A percentile compares a stretch with the other conserved stretches of the same genome.
Conservation (phyloP, 2,888 invertebrate species). For the Tiliacea aurago region DNA sequence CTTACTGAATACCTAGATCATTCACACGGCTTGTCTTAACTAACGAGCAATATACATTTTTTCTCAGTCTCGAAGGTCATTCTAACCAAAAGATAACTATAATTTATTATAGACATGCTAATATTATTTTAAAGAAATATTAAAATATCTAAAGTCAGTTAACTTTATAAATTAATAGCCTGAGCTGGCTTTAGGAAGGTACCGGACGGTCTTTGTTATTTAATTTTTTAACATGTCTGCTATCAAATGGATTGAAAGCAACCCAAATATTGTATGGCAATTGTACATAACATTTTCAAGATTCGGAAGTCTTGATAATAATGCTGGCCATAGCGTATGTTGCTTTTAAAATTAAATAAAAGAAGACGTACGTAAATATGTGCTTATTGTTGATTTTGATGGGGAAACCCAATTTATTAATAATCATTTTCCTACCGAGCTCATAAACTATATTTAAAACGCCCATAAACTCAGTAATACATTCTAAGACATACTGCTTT, state of each 20-base stretch:
- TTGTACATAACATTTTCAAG: background rate
- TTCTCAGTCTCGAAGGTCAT: conserved; percentile 45
- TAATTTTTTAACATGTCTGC: background rate
- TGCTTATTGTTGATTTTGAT: conserved; percentile 16
- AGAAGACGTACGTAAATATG: background rate
- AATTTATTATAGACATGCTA: conserved; percentile 9
- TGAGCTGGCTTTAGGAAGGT: background rate
- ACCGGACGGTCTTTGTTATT: background rate
- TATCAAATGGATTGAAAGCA: background rate
- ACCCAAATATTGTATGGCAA: background rate
- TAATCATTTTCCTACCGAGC: conserved; percentile 1
- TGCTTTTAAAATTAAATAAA: background rate
- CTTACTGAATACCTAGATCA: conserved; percentile 28
- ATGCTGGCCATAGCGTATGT: background rate
- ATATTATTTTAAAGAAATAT: conserved; percentile 16
- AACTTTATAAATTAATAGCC: background rate
- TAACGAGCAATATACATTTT: conserved; percentile 51
- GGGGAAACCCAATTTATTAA: conserved; percentile 13
- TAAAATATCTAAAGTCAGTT: background rate
- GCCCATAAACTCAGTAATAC: conserved; percentile 32
- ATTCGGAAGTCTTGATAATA: background rate
- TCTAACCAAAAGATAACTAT: conserved; percentile 25
- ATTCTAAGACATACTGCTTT: conserved; percentile 17
- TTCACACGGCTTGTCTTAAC: conserved; percentile 46
- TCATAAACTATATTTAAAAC: conserved; percentile 38